Evolutionary conservation across 2,113 vertebrate species (phyloP).

Genomic region (Arenaria interpres): DNA sequence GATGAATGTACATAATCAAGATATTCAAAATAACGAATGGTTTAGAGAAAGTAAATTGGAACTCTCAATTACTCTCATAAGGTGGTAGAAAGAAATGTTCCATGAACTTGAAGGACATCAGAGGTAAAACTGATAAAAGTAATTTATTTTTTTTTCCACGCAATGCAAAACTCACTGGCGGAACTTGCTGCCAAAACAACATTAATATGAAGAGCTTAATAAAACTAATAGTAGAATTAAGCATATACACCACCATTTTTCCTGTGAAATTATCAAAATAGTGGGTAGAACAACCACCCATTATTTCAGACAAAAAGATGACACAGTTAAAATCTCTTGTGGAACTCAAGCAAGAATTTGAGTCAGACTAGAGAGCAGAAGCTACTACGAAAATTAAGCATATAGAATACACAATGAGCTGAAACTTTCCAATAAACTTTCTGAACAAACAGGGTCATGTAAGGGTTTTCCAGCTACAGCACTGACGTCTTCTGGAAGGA

Average conservation of each 20-base stretch:
- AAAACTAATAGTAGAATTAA: neutral
- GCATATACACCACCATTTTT: neutral
- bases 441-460: neutral
- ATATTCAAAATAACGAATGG: neutral
- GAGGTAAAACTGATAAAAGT: neutral
- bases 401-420: neutral
- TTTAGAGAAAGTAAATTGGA: neutral
- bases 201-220: neutral
- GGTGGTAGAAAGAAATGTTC: neutral
- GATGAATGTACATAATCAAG: neutral
- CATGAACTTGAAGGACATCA: neutral
- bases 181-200: neutral
- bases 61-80: neutral
- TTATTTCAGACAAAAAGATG: neutral
- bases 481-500: neutral
- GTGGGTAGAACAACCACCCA: neutral
- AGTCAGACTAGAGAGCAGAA: neutral
- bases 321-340: neutral
- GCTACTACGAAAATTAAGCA: neutral
- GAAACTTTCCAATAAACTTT: neutral
- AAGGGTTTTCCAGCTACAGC: neutral
- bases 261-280: neutral
- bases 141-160: neutral
- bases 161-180: neutral
- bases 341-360: neutral